Conservation (phyloP, 2,797 vertebrate genomes). For the Chaunax sp. region DNA sequence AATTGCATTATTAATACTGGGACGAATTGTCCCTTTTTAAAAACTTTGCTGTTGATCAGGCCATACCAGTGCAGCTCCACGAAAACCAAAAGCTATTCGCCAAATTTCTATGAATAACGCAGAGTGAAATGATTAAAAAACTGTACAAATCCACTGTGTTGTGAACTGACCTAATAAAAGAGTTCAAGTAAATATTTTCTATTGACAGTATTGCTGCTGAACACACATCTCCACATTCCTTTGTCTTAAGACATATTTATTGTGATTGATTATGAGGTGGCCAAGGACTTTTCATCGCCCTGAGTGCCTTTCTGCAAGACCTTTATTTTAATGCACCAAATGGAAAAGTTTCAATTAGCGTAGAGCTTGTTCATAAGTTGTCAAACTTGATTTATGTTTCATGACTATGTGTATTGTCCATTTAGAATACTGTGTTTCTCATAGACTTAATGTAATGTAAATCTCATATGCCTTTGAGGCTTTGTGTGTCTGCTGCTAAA, state of each 20-base stretch:
- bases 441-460: conserved; percentile 68
- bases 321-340: conserved; percentile 59
- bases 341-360: conserved; percentile 63
- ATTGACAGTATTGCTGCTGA: background rate
- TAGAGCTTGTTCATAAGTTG: conserved; percentile 62
- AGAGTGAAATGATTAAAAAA: background rate
- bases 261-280: conserved; percentile 20
- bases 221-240: conserved; percentile 1
- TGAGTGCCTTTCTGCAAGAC: conserved; percentile 54
- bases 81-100: no score
- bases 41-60: no score
- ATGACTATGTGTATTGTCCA: conserved; percentile 55
- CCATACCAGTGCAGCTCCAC: no score
- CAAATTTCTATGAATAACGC: no score
- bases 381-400: conserved; percentile 70
- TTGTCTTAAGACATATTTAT: conserved; percentile 15
- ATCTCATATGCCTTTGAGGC: conserved; percentile 49
- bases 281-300: conserved; percentile 36
- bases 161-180: background rate
- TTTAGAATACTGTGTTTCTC: conserved; percentile 58
- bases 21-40: no score
- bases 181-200: background rate
- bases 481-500: conserved; percentile 48
- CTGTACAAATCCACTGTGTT: background rate
- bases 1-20: no score